Evolutionary conservation across 2,888 invertebrate genomes (phyloP), one percentile per base, ranked within the genome.

Genomic region (Pantelozetes paolii): DNA sequence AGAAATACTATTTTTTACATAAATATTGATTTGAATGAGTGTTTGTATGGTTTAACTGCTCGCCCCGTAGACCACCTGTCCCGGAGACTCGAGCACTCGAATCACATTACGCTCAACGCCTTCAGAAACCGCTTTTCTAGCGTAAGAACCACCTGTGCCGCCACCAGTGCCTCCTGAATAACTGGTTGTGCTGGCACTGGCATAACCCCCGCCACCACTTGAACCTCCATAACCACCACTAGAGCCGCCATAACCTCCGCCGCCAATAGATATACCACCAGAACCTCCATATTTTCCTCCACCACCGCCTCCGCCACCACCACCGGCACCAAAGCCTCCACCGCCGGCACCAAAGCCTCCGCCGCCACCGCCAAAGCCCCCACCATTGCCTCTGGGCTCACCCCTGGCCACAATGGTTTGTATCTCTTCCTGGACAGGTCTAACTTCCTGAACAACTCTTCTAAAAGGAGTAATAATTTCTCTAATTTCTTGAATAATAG

Each of bases 401-500:
- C 69, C 69, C 40, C 69, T 40, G 40, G 69, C 40, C 20, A 69
- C 45, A 45, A 69, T 69, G 5, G 69, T 69, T 15, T 69, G 40
- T 6, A 42, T 69, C 8, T 45, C 69, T 42, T 69, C 69, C 40
- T 45, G 42, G n/a, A 69, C 69, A 18, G 69, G 69, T 8, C 42
- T 42, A 3, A 69, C 45, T 15, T 69, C 69, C 15, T 69, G 69
- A 15, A 69, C 69, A 26, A 69, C 42, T 8, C 69, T 42, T 28
- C 69, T 42, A 18, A 45, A 69, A 26, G 69, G 69, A 42, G 42
- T 69, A 26, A 69, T 69, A 0, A 69, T 45, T 69, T 69, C 69
- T 0, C 69, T 20, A 3, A 69, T 45, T 9, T 69, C 72, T 48
- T 72, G 59, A 11, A 67, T 72, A 15, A 62, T 70, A 5, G 74